Conservation (phyloP, 1,140 invertebrate genomes). For the Drosophila lowei region DNA sequence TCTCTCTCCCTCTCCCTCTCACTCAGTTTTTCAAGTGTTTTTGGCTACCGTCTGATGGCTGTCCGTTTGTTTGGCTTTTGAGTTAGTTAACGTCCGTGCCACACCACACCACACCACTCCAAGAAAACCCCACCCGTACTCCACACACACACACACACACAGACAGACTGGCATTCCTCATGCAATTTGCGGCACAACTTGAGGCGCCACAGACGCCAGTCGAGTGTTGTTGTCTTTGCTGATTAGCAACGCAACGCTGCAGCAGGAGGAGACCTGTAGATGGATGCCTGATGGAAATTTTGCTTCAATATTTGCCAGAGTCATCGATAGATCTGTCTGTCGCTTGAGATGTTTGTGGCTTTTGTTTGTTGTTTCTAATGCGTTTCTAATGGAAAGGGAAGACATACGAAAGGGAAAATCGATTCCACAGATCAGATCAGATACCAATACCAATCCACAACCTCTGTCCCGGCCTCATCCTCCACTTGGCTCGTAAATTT, state of each 20-base stretch:
- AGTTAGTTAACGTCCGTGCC: conserved; percentile 65
- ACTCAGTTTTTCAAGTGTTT: conserved; percentile 50
- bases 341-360: conserved; percentile 40
- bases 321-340: conserved; percentile 17
- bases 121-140: conserved; percentile 1
- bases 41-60: conserved; percentile 76
- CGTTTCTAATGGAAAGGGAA: conserved; percentile 2
- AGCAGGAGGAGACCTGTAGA: background rate
- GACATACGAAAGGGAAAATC: too few relatives aligned
- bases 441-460: too few relatives aligned
- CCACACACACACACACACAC: conserved; percentile 28
- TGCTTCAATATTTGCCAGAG: conserved; percentile 59
- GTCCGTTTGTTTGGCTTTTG: conserved; percentile 77
- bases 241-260: conserved; percentile 59
- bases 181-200: conserved; percentile 56
- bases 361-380: conserved; percentile 12
- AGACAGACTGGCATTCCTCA: conserved; percentile 34
- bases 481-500: conserved; percentile 63
- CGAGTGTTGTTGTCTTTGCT: conserved; percentile 66
- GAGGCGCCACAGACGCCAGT: conserved; percentile 68
- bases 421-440: too few relatives aligned
- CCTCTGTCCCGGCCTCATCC: background rate
- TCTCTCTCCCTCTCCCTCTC: background rate
- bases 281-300: conserved; percentile 11
- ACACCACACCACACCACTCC: conserved; percentile 7